These are phyloP conservation scores for Champsocephalus gunnari DNA, from an alignment of 2,797 vertebrate species.

Conservation along the genomic window DNA sequence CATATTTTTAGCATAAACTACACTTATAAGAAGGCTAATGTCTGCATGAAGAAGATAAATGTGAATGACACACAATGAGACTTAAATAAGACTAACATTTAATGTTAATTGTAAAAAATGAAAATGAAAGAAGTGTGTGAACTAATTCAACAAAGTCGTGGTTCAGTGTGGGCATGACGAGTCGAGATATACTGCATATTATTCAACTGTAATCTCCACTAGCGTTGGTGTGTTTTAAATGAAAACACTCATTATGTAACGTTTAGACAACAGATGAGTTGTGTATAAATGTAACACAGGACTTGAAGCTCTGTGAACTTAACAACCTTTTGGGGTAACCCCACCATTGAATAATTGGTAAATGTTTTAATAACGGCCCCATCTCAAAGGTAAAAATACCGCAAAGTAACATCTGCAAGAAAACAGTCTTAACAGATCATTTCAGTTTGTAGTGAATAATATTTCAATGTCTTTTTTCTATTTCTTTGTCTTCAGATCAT, in stretches of 20 bases:
- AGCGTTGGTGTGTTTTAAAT: not conserved
- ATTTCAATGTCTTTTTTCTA: not conserved
- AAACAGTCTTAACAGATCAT: not conserved
- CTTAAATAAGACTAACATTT: not conserved
- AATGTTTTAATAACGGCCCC: not conserved
- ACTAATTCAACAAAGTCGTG: not conserved
- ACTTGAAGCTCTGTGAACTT: not conserved
- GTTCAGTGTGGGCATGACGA: not conserved
- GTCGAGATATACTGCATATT: not conserved
- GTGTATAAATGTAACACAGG: not conserved
- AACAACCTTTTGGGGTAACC: not conserved
- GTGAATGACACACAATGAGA: not conserved
- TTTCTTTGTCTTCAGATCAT: slow-evolving; percentile 86
- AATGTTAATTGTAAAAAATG: not conserved
- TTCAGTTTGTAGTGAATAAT: slow-evolving; percentile 7
- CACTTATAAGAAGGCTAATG: not conserved
- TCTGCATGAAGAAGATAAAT: not conserved
- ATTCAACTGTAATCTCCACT: not conserved
- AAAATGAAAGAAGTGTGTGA: not conserved
- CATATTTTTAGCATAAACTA: slow-evolving; percentile 2
- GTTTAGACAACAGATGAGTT: not conserved
- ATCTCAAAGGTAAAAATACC: not conserved
- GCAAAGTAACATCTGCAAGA: not conserved
- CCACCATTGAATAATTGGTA: not conserved
- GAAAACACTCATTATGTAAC: not conserved